These are phyloP conservation scores for rabbit (Oryctolagus cuniculus) DNA, from an alignment of 2,113 vertebrate genomes.

Conservation along the genomic window DNA sequence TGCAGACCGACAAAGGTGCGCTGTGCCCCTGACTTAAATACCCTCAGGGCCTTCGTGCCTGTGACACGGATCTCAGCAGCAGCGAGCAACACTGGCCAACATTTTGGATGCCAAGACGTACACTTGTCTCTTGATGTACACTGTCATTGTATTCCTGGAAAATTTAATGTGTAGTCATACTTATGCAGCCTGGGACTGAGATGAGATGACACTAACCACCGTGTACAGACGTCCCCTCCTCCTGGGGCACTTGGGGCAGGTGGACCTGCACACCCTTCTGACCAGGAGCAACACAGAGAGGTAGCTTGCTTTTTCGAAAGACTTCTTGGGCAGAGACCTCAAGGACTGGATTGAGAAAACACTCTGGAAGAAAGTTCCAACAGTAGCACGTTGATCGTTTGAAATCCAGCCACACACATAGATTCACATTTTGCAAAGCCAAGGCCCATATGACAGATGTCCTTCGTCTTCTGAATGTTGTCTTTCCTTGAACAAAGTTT, in stretches of 20 bases:
- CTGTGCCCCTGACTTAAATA: neutral
- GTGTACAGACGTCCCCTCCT: neutral
- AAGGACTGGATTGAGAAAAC: neutral
- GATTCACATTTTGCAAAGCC: neutral
- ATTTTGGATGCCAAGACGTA: neutral
- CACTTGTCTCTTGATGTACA: neutral
- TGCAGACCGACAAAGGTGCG: neutral
- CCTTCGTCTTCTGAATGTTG: neutral
- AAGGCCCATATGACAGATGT: neutral
- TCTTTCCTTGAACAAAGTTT: slow-evolving; percentile 26
- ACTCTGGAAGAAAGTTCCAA: neutral
- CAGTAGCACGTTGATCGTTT: neutral
- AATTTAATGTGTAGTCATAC: neutral
- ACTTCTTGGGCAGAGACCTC: neutral
- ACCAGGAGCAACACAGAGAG: neutral
- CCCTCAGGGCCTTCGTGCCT: no score
- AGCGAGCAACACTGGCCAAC: neutral
- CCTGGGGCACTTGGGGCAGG: neutral
- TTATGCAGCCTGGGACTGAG: no score
- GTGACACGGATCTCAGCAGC: neutral
- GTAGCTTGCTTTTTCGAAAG: neutral
- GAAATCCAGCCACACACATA: neutral
- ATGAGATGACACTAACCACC: neutral
- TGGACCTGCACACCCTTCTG: neutral
- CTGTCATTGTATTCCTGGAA: neutral